Evolutionary conservation across 2,888 invertebrate genomes (phyloP).

Genomic region (Phyto melanocephala): DNA sequence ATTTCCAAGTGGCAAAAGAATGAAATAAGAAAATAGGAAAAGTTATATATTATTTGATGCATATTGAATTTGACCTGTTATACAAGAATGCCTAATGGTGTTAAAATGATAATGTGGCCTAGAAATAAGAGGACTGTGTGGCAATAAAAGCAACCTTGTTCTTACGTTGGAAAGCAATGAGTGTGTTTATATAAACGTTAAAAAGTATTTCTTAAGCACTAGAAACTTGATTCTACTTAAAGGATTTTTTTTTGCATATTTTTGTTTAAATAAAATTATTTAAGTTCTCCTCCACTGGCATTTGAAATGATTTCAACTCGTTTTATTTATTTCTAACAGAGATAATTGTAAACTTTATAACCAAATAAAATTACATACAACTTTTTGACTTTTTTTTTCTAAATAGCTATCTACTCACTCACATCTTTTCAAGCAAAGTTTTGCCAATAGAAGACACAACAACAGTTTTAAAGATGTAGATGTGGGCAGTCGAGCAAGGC

Average conservation of each 20-base stretch:
- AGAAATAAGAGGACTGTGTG: neutral
- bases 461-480: slow-evolving; percentile 33
- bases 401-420: neutral
- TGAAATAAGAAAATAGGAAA: neutral
- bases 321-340: too few relatives aligned
- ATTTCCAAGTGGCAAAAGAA: neutral
- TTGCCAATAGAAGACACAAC: slow-evolving; percentile 1
- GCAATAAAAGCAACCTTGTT: neutral
- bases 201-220: too few relatives aligned
- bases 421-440: slow-evolving; percentile 9
- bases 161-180: too few relatives aligned
- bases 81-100: slow-evolving; percentile 34
- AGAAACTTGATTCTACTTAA: too few relatives aligned
- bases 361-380: slow-evolving; percentile 30
- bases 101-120: slow-evolving; percentile 12
- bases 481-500: slow-evolving; percentile 39
- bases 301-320: neutral
- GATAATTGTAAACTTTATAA: slow-evolving; percentile 3
- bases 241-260: too few relatives aligned
- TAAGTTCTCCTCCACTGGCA: neutral
- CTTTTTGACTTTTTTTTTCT: slow-evolving; percentile 17
- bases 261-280: neutral
- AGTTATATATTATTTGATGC: slow-evolving; percentile 41
- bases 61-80: slow-evolving; percentile 57
- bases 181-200: too few relatives aligned